Percentiles rank a stretch among this genome's conserved stretches.
phyloP scores from a whole-genome alignment of 2,888 invertebrate species.

The Chesias legatella region DNA sequence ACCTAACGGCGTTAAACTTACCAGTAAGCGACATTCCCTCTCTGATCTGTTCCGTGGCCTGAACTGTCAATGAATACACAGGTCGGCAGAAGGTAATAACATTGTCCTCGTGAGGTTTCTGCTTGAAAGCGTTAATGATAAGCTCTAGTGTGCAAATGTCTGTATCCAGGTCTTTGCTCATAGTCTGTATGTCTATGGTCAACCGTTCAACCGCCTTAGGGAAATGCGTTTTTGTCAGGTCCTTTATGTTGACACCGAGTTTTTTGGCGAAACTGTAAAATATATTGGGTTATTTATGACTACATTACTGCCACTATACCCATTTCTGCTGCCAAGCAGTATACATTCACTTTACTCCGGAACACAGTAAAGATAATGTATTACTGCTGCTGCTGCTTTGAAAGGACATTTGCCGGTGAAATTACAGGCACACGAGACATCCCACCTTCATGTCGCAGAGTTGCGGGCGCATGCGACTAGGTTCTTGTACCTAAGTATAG shows the following conservation, averaged over 20 bases:
- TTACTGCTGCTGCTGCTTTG: no score
- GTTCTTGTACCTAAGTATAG: no score
- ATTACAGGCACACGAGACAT: no score
- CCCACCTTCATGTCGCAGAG: no score
- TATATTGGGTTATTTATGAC: no score
- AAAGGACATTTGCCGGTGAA: no score
- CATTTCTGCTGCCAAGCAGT: no score
- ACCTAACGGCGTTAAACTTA: no score
- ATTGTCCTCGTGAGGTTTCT: constrained; percentile 86
- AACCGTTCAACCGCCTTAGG: constrained; percentile 53
- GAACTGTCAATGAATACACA: constrained; percentile 87
- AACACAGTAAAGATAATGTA: no score
- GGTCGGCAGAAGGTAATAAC: constrained; percentile 84
- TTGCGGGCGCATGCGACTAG: no score
- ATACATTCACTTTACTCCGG: no score
- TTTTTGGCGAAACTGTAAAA: constrained; percentile 67
- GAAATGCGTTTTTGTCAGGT: constrained; percentile 63
- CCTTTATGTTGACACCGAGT: constrained; percentile 61
- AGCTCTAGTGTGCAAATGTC: constrained; percentile 83
- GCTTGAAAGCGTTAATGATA: constrained; percentile 87
- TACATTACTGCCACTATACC: background rate
- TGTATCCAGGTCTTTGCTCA: constrained; percentile 73
- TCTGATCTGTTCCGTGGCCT: constrained; percentile 83
- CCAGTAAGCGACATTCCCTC: constrained; percentile 83
- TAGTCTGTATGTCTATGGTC: constrained; percentile 40